These are phyloP conservation scores for Helicolenus hilgendorfi DNA, from an alignment of 2,797 vertebrate genomes.

Conservation along the genomic window DNA sequence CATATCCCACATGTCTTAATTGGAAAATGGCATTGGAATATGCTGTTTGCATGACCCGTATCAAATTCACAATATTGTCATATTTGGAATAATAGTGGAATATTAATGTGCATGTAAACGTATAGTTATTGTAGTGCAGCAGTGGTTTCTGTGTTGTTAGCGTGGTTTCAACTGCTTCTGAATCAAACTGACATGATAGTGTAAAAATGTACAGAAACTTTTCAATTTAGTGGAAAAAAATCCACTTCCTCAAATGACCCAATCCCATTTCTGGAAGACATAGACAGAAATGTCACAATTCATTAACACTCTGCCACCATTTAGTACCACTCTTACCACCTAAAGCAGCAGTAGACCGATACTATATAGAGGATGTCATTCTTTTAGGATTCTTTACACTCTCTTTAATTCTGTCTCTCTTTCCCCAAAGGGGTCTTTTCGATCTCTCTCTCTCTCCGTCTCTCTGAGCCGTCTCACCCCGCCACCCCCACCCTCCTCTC, in stretches of 20 bases:
- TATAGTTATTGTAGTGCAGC: not conserved
- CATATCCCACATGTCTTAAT: too few species aligned
- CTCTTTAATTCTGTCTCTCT: not conserved
- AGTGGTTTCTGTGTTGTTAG: not conserved
- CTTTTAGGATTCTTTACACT: constrained; percentile 22
- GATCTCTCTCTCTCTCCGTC: constrained; percentile 34
- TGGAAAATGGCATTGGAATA: too few species aligned
- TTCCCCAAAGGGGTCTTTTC: constrained; percentile 80
- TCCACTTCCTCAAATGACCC: not conserved
- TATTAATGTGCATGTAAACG: not conserved
- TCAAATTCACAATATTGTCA: not conserved
- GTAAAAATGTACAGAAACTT: not conserved
- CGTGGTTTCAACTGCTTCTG: not conserved
- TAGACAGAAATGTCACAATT: not conserved
- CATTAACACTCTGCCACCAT: not conserved
- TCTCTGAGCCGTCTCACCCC: constrained; percentile 50
- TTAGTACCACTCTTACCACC: not conserved
- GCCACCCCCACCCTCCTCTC: constrained; percentile 57
- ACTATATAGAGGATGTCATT: not conserved
- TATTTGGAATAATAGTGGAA: not conserved
- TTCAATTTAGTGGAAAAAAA: not conserved
- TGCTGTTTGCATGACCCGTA: not conserved
- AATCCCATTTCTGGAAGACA: not conserved
- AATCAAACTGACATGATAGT: not conserved
- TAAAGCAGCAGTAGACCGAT: not conserved